Percentiles rank a stretch among this genome's conserved stretches.
Evolutionary conservation across 1,140 invertebrate species (phyloP).

Genomic region (Lutraria rhynchaena): DNA sequence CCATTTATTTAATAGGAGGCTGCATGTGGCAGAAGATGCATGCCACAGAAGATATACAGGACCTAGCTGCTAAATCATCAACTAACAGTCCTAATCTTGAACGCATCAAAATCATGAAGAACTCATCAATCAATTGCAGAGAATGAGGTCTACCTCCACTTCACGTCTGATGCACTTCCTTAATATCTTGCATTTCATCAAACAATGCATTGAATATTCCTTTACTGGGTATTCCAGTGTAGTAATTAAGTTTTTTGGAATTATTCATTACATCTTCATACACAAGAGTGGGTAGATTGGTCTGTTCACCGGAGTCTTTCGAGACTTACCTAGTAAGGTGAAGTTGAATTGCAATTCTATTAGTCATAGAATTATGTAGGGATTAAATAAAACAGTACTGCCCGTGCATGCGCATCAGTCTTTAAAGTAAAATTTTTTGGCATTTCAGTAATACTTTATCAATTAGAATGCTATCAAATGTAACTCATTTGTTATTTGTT

Average conservation of each 20-base stretch:
- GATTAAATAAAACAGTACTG: too few species aligned
- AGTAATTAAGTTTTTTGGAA: slow-evolving; percentile 1
- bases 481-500: too few species aligned
- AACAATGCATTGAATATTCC: slow-evolving; percentile 33
- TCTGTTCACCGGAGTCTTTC: background rate
- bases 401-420: too few species aligned
- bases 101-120: slow-evolving; percentile 31
- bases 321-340: background rate
- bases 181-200: slow-evolving; percentile 21
- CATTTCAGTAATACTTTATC: too few species aligned
- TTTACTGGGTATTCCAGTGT: slow-evolving; percentile 33
- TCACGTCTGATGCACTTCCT: background rate
- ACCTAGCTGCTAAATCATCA: slow-evolving; percentile 36
- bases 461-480: too few species aligned
- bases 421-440: too few species aligned
- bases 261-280: slow-evolving; percentile 25
- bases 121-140: slow-evolving; percentile 27
- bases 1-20: slow-evolving; percentile 3
- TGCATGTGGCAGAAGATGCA: slow-evolving; percentile 20
- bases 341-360: slow-evolving; percentile 3
- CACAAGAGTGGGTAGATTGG: background rate
- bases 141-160: background rate
- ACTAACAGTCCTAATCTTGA: slow-evolving; percentile 30
- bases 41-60: slow-evolving; percentile 6
- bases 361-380: background rate